Conservation (phyloP, 2,888 invertebrate genomes). For the Athalia cordata region DNA sequence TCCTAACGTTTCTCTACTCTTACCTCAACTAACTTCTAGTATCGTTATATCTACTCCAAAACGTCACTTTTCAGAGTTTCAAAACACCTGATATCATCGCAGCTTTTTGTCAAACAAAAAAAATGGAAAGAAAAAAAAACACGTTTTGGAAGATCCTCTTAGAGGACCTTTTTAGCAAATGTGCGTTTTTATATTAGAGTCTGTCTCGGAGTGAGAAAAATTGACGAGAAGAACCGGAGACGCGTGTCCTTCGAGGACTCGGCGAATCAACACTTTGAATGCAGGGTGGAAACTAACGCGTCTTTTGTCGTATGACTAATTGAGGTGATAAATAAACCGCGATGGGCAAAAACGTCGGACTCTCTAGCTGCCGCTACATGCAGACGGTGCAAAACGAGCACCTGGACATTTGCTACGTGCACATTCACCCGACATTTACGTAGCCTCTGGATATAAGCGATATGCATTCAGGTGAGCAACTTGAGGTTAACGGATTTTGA, state of each 20-base stretch:
- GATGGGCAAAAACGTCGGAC: conserved; percentile 54
- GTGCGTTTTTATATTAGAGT: too few relatives aligned
- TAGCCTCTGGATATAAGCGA: conserved; percentile 40
- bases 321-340: conserved; percentile 63
- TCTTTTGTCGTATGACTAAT: conserved; percentile 68
- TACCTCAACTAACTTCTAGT: neutral
- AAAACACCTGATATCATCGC: neutral
- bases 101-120: neutral
- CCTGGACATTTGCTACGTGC: conserved; percentile 33
- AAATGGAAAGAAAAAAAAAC: neutral
- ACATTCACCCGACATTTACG: neutral
- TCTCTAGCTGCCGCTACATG: too few relatives aligned
- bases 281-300: conserved; percentile 58
- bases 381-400: too few relatives aligned
- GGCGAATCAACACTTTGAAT: conserved; percentile 49
- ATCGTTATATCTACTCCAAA: too few relatives aligned
- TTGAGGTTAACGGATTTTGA: conserved; percentile 60
- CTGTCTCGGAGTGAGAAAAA: too few relatives aligned
- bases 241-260: too few relatives aligned
- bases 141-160: too few relatives aligned
- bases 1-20: neutral
- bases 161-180: too few relatives aligned
- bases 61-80: neutral
- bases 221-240: too few relatives aligned
- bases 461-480: conserved; percentile 62